Evolutionary conservation across 53 echinoderm and acorn worm species (phyloP).

Genomic region (Paelopatides confundens): DNA sequence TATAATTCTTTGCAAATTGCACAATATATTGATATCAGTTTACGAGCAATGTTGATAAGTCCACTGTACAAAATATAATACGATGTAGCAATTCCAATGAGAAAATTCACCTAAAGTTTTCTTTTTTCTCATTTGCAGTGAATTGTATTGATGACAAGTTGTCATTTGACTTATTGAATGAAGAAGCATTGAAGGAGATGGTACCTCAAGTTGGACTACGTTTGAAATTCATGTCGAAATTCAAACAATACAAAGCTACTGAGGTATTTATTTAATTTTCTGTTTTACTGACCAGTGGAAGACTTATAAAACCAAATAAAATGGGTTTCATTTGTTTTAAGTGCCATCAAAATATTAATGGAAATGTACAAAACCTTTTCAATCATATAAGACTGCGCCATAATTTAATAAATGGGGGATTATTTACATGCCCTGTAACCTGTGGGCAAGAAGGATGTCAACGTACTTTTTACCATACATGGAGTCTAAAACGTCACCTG

Average conservation of each 20-base stretch:
- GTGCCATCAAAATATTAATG: not conserved
- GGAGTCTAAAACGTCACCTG: slow-evolving; percentile 44
- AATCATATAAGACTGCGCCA: slow-evolving; percentile 28
- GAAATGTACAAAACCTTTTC: slow-evolving; percentile 15
- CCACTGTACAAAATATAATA: too few species aligned
- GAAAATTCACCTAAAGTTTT: too few species aligned
- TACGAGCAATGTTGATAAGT: too few species aligned
- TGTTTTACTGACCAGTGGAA: too few species aligned
- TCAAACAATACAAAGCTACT: slow-evolving; percentile 25
- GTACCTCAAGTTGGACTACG: slow-evolving; percentile 22
- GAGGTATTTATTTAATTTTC: too few species aligned
- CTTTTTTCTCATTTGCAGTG: slow-evolving; percentile 3
- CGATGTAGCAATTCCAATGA: too few species aligned
- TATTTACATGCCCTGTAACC: slow-evolving; percentile 25
- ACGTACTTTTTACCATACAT: slow-evolving; percentile 26
- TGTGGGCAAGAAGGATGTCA: slow-evolving; percentile 55
- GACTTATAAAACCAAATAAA: too few species aligned
- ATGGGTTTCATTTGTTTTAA: slow-evolving; percentile 37
- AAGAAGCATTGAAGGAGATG: slow-evolving; percentile 37
- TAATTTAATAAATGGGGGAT: slow-evolving; percentile 35
- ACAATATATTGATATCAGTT: too few species aligned
- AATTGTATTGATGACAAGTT: slow-evolving; percentile 38
- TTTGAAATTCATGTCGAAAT: slow-evolving; percentile 14
- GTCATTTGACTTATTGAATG: slow-evolving; percentile 35
- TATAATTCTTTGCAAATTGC: too few species aligned